phyloP scores from a whole-genome alignment of 2,113 vertebrate genomes.

The Chlamydotis undulata region DNA sequence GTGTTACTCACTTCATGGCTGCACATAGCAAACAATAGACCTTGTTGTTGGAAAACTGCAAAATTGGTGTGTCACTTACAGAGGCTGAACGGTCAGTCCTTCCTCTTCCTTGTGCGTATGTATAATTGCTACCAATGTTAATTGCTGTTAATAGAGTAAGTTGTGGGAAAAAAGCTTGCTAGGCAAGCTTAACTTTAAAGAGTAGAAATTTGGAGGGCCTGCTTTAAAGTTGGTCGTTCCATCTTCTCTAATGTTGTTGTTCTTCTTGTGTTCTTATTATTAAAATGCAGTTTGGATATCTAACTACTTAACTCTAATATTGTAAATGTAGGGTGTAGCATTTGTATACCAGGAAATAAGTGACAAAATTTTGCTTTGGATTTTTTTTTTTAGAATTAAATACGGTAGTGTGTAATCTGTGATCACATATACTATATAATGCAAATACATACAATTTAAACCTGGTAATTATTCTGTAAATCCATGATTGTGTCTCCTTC shows the following conservation, averaged over 20 bases:
- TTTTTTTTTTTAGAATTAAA: background rate
- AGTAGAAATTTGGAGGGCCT: background rate
- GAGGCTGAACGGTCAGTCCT: background rate
- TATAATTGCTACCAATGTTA: background rate
- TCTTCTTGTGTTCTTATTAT: background rate
- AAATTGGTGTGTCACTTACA: background rate
- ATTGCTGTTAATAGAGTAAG: constrained; percentile 7
- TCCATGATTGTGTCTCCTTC: background rate
- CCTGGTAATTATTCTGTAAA: background rate
- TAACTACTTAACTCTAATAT: background rate
- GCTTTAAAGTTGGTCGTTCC: background rate
- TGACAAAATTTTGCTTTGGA: background rate
- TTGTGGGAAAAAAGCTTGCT: background rate
- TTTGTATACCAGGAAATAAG: background rate
- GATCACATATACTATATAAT: background rate
- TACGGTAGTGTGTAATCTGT: background rate
- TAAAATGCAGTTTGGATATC: background rate
- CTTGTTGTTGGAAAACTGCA: background rate
- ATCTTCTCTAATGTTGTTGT: background rate
- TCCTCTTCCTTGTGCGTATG: background rate
- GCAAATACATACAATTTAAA: background rate
- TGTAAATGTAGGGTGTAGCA: background rate
- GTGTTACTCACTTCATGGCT: background rate
- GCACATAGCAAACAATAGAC: background rate
- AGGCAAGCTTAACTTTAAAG: background rate